These are phyloP conservation scores for Pterostichus niger DNA, from an alignment of 2,888 invertebrate species.

Conservation along the genomic window DNA sequence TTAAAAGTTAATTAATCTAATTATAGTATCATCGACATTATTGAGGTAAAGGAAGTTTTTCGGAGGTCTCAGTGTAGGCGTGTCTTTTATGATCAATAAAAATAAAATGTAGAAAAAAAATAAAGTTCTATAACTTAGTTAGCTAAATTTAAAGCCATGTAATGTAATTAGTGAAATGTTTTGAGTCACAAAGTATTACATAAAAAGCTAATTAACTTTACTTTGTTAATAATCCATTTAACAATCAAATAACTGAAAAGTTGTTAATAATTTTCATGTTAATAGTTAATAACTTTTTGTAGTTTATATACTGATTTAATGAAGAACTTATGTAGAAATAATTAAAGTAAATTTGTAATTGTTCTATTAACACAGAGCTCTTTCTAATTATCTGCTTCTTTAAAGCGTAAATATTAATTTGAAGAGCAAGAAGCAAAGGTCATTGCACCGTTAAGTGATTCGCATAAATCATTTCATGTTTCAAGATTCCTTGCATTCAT, in stretches of 20 bases:
- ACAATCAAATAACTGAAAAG: neutral
- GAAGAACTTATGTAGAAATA: slow-evolving; percentile 10
- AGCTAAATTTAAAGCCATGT: slow-evolving; percentile 29
- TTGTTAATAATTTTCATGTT: neutral
- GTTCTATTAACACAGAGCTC: slow-evolving; percentile 30
- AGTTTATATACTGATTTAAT: neutral
- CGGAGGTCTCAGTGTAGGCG: neutral
- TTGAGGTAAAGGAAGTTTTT: neutral
- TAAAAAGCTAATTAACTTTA: slow-evolving; percentile 27
- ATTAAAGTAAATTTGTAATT: slow-evolving; percentile 48
- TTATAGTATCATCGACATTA: neutral
- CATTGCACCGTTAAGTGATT: slow-evolving; percentile 35
- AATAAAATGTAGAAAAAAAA: slow-evolving; percentile 8
- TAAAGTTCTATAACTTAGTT: slow-evolving; percentile 29
- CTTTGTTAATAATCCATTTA: slow-evolving; percentile 25
- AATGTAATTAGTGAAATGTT: slow-evolving; percentile 6
- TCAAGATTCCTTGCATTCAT: neutral
- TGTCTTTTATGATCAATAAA: slow-evolving; percentile 40
- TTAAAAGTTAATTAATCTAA: neutral
- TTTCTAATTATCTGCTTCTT: slow-evolving; percentile 49
- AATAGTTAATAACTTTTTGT: slow-evolving; percentile 7
- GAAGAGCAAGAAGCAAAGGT: neutral
- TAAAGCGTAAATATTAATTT: slow-evolving; percentile 58
- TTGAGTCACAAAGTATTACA: neutral
- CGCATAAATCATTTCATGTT: slow-evolving; percentile 31